Evolutionary conservation across 2,797 vertebrate species (phyloP).

Genomic region (Otolemur crassicaudatus): DNA sequence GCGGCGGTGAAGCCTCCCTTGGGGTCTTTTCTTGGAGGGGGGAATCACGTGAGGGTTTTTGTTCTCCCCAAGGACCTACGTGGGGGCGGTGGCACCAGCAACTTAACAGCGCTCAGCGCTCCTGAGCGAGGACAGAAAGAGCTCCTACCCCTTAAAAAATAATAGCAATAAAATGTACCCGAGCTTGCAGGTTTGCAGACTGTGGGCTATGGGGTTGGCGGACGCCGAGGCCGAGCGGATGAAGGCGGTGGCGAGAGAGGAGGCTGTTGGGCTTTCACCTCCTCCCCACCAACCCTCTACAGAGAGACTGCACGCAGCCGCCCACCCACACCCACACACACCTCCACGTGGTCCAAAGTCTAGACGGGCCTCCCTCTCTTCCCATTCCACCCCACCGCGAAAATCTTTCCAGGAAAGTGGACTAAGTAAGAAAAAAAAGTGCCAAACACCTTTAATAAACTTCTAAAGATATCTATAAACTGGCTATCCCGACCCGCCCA

Average conservation of each 20-base stretch:
- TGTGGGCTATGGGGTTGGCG: background rate
- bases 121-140: background rate
- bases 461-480: slow-evolving; percentile 45
- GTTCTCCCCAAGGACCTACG: slow-evolving; percentile 55
- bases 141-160: background rate
- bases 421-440: slow-evolving; percentile 9
- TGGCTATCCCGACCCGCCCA: background rate
- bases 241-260: no score
- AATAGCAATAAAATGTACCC: slow-evolving; percentile 13
- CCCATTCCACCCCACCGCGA: background rate
- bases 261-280: background rate
- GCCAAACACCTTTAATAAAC: slow-evolving; percentile 62
- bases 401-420: slow-evolving; percentile 74
- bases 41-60: background rate
- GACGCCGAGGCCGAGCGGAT: background rate
- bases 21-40: background rate
- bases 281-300: background rate
- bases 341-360: slow-evolving; percentile 62
- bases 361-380: background rate
- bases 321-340: background rate
- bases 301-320: background rate
- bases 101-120: background rate
- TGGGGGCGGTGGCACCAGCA: slow-evolving; percentile 7
- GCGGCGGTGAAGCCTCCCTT: slow-evolving; percentile 9
- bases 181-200: slow-evolving; percentile 38